Conservation (phyloP, 2,797 vertebrate genomes). For the Pseudochromis fuscus region DNA sequence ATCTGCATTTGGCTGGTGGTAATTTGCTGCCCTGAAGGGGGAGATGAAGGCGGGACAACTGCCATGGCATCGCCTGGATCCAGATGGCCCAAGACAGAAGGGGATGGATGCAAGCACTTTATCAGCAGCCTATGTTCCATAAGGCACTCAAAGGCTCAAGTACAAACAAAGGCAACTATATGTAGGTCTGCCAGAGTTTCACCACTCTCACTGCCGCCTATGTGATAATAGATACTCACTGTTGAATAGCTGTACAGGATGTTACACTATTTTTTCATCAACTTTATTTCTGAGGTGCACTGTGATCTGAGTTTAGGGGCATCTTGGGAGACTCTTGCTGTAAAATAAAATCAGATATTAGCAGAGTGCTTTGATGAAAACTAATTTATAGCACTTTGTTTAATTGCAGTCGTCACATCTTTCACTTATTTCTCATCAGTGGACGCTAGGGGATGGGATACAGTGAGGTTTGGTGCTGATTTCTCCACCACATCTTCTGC, state of each 20-base stretch:
- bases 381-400: slow-evolving; percentile 20
- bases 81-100: slow-evolving; percentile 76
- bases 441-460: not conserved
- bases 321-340: slow-evolving; percentile 15
- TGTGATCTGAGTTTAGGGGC: not conserved
- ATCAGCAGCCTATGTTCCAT: slow-evolving; percentile 66
- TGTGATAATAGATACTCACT: slow-evolving; percentile 6
- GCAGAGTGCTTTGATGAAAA: slow-evolving; percentile 4
- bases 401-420: slow-evolving; percentile 20
- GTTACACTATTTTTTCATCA: not conserved
- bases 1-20: slow-evolving; percentile 70
- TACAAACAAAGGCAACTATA: slow-evolving; percentile 57
- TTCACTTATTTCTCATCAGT: slow-evolving; percentile 15
- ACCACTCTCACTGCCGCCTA: slow-evolving; percentile 11
- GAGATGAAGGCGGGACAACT: slow-evolving; percentile 59
- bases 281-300: slow-evolving; percentile 9
- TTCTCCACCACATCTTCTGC: not conserved
- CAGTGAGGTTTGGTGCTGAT: not conserved
- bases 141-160: slow-evolving; percentile 63
- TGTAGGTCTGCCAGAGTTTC: slow-evolving; percentile 43
- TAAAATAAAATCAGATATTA: not conserved
- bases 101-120: slow-evolving; percentile 65
- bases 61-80: slow-evolving; percentile 64
- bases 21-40: slow-evolving; percentile 66
- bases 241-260: not conserved